Evolutionary conservation across 2,797 vertebrate genomes (phyloP).

Genomic region (Epinephelus coioides): DNA sequence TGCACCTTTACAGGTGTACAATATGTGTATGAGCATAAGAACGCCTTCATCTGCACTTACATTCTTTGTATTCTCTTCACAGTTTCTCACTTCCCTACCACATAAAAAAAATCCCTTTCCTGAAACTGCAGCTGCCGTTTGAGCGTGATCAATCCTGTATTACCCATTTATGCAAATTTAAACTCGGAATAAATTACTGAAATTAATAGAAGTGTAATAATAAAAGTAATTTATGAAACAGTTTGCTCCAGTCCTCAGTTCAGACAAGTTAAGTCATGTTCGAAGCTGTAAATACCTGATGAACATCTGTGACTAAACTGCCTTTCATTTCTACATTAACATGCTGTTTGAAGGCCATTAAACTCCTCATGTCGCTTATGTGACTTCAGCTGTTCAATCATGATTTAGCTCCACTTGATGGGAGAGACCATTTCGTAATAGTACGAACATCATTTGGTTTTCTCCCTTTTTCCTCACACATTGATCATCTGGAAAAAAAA

Average conservation of each 20-base stretch:
- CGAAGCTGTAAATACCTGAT: slow-evolving; percentile 35
- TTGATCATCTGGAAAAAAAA: slow-evolving; percentile 18
- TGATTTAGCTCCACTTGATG: slow-evolving; percentile 22
- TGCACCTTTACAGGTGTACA: not conserved
- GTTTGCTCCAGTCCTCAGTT: slow-evolving; percentile 8
- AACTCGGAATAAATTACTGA: slow-evolving; percentile 4
- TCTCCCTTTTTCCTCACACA: not conserved
- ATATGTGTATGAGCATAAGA: slow-evolving; percentile 2
- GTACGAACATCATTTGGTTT: not conserved
- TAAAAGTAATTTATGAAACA: slow-evolving; percentile 19
- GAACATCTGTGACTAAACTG: slow-evolving; percentile 28
- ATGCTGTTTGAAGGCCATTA: slow-evolving; percentile 26
- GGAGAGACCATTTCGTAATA: not conserved
- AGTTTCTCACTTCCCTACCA: slow-evolving; percentile 8
- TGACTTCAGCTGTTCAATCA: not conserved
- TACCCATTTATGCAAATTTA: slow-evolving; percentile 31
- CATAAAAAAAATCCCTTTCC: not conserved
- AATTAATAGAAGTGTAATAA: not conserved
- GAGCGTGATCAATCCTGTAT: not conserved
- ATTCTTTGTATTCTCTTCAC: slow-evolving; percentile 27
- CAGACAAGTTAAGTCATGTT: slow-evolving; percentile 25
- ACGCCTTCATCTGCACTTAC: slow-evolving; percentile 4
- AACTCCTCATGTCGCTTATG: not conserved
- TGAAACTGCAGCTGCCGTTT: not conserved
- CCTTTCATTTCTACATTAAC: slow-evolving; percentile 14